Base-by-base conservation (phyloP, 2,888 invertebrate genomes). In the Polyommatus iphigenia region DNA sequence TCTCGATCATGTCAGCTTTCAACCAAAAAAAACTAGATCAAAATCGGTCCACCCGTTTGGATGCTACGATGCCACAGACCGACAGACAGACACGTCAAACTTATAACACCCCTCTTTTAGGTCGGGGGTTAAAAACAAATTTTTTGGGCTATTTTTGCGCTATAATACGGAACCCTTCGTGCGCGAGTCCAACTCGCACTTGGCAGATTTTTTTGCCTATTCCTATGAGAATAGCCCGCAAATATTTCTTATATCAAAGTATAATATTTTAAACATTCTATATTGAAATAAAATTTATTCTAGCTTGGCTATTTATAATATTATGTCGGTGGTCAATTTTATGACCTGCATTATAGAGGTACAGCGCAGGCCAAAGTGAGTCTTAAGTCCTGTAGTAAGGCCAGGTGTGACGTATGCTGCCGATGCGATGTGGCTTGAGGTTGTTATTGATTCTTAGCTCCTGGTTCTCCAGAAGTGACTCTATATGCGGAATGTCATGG, bases 401-500 rank as follows among this genome's bases (percentile, higher is more conserved):
- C 85, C 96, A 96, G 2, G 90, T 91, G 36, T 94, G 91, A 80
- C 96, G 95, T 85, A 96, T 92, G 85, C 96, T 96, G 76, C 95
- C 95, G 77, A 96, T 88, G 36, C 94, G 87, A 84, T 96, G 94
- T 0, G 94, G 95, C 76, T 94, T 89, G 5, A 96, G 89, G 24
- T 96, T 95, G 85, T 96, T 96, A 71, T 89, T 85, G 77, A 90
- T 86, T 79, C 96, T 89, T 32, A 95, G 88, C 79, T 95, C 92
- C 82, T 96, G 96, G 85, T 96, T 95, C 59, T 91, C 91, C 13
- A 96, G 87, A 5, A 96, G 84, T 0, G 96, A 95, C 81, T 95
- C 89, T 41, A 95, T 94, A 85, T 96, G 96, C 0, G 96, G 96
- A 81, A 95, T 95, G 76, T 96, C 95, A 78, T 95, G 93, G 87